A percentile compares a stretch with the other conserved stretches of the same genome.
These are phyloP conservation scores for Dendronephthya gigantea DNA, from an alignment of 64 coral and sea anemone species.

Conservation along the genomic window DNA sequence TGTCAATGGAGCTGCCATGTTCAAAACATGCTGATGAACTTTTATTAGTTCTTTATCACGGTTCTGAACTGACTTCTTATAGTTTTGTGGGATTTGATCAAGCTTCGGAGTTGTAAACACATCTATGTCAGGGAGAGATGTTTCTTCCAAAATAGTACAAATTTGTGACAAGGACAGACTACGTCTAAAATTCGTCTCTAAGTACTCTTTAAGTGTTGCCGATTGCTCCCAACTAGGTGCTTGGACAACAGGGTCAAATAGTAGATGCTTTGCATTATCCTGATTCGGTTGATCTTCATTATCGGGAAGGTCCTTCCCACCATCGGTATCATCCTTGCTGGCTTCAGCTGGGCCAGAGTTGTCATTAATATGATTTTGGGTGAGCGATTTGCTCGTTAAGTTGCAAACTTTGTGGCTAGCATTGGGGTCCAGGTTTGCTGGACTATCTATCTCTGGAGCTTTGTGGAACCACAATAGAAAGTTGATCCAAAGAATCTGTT, in stretches of 20 bases:
- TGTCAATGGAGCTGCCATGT: background rate
- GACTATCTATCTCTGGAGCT: background rate
- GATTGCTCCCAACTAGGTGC: background rate
- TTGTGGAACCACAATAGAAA: background rate
- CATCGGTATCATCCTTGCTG: background rate
- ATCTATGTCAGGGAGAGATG: background rate
- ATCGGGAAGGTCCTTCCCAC: background rate
- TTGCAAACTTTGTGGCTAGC: background rate
- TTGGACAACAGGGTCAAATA: background rate
- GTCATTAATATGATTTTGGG: background rate
- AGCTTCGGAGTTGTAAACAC: constrained; percentile 7
- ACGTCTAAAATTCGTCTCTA: background rate
- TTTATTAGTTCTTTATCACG: background rate
- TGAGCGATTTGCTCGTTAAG: background rate
- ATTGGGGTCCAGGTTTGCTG: background rate
- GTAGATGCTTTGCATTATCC: background rate
- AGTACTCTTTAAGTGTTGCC: background rate
- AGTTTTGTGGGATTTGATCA: background rate
- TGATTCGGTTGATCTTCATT: background rate
- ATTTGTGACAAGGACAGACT: background rate
- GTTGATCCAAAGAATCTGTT: background rate
- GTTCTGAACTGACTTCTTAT: background rate
- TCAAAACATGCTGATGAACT: background rate
- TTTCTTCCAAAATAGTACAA: background rate
- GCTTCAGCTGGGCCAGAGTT: background rate